Evolutionary conservation across 2,113 vertebrate species (phyloP).

Genomic region (Pionites leucogaster): DNA sequence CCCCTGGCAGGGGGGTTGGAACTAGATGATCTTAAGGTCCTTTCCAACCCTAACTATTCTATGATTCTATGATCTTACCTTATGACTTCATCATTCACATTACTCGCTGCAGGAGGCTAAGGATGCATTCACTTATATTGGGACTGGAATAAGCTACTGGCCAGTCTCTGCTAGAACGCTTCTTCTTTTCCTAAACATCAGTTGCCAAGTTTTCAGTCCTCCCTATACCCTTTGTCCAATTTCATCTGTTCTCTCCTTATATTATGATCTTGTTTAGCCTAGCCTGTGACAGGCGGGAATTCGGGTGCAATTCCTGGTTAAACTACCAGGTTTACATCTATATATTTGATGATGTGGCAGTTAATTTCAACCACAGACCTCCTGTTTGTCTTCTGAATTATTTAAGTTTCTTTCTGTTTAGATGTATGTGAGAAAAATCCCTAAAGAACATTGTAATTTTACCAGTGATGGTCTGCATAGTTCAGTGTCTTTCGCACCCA

Average conservation of each 20-base stretch:
- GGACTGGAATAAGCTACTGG: not conserved
- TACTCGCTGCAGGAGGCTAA: not conserved
- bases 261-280: not conserved
- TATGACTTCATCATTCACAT: fast-evolving
- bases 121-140: not conserved
- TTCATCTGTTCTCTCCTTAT: not conserved
- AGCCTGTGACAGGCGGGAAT: not conserved
- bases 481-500: not conserved
- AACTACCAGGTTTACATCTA: not conserved
- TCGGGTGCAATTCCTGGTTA: not conserved
- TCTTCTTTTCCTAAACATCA: not conserved
- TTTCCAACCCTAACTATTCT: too few relatives aligned
- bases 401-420: not conserved
- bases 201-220: not conserved
- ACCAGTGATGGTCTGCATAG: not conserved
- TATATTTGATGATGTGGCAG: not conserved
- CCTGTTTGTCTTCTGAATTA: not conserved
- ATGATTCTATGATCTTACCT: not conserved
- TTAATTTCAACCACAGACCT: conserved; percentile 1
- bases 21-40: too few relatives aligned
- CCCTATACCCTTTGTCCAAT: not conserved
- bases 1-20: too few relatives aligned
- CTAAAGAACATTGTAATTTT: not conserved
- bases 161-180: not conserved
- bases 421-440: not conserved